Evolutionary conservation across 2,113 vertebrate genomes (phyloP).

Genomic region (Hippotragus niger): DNA sequence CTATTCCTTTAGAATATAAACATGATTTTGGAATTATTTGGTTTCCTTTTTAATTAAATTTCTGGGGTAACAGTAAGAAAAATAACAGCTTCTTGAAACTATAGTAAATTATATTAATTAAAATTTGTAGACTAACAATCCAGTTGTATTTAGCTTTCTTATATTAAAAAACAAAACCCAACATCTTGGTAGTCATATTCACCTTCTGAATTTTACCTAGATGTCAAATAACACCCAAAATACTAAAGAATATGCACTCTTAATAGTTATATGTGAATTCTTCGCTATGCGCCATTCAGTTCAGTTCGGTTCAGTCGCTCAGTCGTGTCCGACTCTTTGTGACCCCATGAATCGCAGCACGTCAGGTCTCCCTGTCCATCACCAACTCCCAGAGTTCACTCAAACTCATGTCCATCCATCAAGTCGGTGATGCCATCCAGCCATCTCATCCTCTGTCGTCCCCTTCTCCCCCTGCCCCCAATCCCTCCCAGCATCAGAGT

Average conservation of each 20-base stretch:
- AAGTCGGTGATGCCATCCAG: too few species aligned
- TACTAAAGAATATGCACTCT: not conserved
- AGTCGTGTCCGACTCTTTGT: not conserved
- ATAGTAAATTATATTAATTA: not conserved
- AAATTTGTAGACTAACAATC: constrained; percentile 9
- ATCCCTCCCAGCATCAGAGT: too few species aligned
- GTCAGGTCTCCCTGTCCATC: not conserved
- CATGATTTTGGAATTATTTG: constrained; percentile 17
- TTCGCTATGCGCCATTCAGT: not conserved
- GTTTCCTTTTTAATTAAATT: constrained; percentile 39
- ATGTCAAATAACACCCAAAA: not conserved
- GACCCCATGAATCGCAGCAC: too few species aligned
- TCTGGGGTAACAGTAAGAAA: not conserved
- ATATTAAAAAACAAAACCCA: not conserved
- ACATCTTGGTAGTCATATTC: not conserved
- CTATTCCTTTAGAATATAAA: not conserved
- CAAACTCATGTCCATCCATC: not conserved
- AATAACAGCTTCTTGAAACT: not conserved
- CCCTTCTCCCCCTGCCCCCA: too few species aligned
- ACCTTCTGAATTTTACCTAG: constrained; percentile 14
- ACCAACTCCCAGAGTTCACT: not conserved
- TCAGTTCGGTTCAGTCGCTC: not conserved
- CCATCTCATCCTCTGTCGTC: too few species aligned
- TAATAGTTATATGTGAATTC: constrained; percentile 8
- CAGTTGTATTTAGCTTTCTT: not conserved